These are phyloP conservation scores for Meriones unguiculatus DNA, from an alignment of 2,113 vertebrate species.

Conservation along the genomic window DNA sequence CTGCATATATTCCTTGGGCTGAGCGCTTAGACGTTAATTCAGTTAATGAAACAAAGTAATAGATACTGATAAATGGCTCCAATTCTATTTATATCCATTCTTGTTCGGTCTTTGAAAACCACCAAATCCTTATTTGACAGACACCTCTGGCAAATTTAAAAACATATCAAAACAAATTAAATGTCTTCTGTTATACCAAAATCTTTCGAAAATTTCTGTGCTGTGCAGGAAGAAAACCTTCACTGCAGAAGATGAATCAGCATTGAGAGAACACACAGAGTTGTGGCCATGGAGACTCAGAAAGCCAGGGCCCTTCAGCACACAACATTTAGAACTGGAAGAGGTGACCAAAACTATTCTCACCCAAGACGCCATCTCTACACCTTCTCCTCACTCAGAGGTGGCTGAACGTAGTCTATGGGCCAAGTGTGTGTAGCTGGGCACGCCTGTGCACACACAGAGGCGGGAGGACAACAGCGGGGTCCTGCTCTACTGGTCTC, in stretches of 20 bases:
- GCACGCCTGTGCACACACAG: neutral
- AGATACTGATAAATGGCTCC: conserved; percentile 46
- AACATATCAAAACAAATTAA: conserved; percentile 42
- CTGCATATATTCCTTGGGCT: conserved; percentile 15
- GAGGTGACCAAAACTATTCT: neutral
- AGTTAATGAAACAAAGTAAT: conserved; percentile 64
- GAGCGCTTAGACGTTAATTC: conserved; percentile 62
- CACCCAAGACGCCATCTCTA: neutral
- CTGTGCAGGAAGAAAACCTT: neutral
- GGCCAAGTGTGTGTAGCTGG: neutral
- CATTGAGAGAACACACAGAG: neutral
- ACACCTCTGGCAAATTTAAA: conserved; percentile 51
- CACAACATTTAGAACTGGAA: neutral
- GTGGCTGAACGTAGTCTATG: neutral
- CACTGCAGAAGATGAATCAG: neutral
- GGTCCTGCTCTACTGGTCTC: neutral
- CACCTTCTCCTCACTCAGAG: neutral
- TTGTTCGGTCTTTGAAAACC: conserved; percentile 50
- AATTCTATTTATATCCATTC: conserved; percentile 44
- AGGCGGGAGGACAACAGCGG: neutral
- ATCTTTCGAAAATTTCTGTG: conserved; percentile 21
- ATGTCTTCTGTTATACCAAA: conserved; percentile 31
- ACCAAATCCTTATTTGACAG: conserved; percentile 55
- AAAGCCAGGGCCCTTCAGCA: neutral
- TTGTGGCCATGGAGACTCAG: rapidly evolving